Evolutionary conservation across 2,797 vertebrate genomes (phyloP).

Genomic region (Psittacula echo): DNA sequence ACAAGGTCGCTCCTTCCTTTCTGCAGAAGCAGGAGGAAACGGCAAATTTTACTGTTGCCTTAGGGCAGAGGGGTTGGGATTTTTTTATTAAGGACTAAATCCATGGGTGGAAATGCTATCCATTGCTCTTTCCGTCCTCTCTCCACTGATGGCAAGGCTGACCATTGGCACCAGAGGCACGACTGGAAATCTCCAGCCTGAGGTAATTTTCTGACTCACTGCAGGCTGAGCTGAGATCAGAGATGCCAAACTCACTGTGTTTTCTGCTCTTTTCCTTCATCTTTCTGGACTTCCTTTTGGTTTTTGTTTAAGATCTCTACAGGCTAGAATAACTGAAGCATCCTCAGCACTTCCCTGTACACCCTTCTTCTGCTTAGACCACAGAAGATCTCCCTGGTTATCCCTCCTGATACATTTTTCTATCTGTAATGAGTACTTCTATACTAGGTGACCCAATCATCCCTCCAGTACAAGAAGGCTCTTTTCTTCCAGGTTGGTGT

Average conservation of each 20-base stretch:
- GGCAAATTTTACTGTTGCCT: neutral
- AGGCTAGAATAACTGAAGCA: neutral
- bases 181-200: neutral
- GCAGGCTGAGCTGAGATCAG: neutral
- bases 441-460: neutral
- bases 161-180: neutral
- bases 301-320: neutral
- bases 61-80: fast-evolving
- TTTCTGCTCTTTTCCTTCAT: neutral
- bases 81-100: neutral
- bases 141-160: neutral
- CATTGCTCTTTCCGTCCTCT: neutral
- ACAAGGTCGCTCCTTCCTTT: neutral
- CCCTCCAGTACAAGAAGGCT: neutral
- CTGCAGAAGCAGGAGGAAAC: neutral
- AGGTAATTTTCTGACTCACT: neutral
- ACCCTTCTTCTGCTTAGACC: neutral
- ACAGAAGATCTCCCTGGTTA: neutral
- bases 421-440: neutral
- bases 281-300: neutral
- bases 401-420: neutral
- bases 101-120: neutral
- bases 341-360: neutral
- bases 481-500: neutral
- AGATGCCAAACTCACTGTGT: neutral